Base-by-base conservation (phyloP, 2,888 invertebrate species). In the Himalopsyche tibetana region DNA sequence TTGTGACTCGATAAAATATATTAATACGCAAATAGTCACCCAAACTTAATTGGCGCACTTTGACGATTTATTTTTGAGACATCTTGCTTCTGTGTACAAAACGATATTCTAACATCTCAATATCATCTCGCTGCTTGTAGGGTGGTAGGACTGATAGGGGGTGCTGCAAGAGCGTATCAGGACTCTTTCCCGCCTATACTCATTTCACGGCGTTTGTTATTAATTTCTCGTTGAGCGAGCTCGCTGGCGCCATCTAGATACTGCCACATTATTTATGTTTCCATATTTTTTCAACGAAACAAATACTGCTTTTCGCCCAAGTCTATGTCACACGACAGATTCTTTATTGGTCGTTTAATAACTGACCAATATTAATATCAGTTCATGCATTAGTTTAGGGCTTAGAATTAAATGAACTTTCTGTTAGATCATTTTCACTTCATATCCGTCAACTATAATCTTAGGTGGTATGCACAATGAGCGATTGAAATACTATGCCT, bases 201-300 rank as follows among this genome's bases (percentile, higher is more conserved):
- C 85, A 55, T 84, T 84, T 74, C 82, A 86, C 69, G 74, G 86
- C 56, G 38, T 74, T 82, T 40, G 82, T 84, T 84, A 86, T 86
- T 86, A 86, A 86, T 82, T 85, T 84, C 85, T 85, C 63, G 80
- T 85, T 81, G 79, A 82, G 82, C 83, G 56, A 79, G 79, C 84
- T 63, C 84, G 82, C 82, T 83, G 87, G 87, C 85, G 87, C 87
- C 87, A 87, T 85, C 83, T 85, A 85, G 85, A 87, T 87, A 69
- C 79, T 81, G 12, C 79, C 56, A 56, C 85, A 84, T 87, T 87
- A 85, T 87, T 87, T 85, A 87, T 85, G 79, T 83, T 82, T 55
- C 84, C 63, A 84, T 84, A 80, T 79, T 87, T 85, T 85, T 87
- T 81, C 85, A 83, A 55, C 36, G 40, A 63, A 63, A 63, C 63